These are phyloP conservation scores for Pavo muticus DNA, from an alignment of 2,113 vertebrate species.

Conservation along the genomic window DNA sequence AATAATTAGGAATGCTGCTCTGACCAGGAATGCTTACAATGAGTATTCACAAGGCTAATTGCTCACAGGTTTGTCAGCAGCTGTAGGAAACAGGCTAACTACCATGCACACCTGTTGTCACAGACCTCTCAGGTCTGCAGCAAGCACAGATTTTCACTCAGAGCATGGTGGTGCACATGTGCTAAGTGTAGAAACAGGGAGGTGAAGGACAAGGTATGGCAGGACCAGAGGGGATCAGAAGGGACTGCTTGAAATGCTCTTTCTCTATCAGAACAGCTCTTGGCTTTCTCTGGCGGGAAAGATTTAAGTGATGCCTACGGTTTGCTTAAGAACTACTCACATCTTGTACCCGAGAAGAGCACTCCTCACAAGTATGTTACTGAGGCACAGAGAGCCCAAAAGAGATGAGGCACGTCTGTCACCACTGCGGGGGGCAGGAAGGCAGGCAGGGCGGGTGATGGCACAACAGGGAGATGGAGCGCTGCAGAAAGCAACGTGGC, in stretches of 20 bases:
- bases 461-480: not conserved
- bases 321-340: not conserved
- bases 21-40: not conserved
- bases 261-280: not conserved
- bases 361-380: not conserved
- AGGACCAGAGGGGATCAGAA: not conserved
- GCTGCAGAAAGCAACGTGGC: not conserved
- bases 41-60: not conserved
- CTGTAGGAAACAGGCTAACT: not conserved
- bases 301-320: not conserved
- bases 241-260: not conserved
- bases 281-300: not conserved
- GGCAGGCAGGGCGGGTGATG: not conserved
- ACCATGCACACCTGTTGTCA: not conserved
- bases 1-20: not conserved
- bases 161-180: not conserved
- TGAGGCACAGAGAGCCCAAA: not conserved
- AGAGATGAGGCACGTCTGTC: accelerated
- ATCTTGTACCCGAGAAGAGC: not conserved
- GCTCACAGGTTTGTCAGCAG: not conserved
- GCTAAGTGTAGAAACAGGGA: not conserved
- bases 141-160: not conserved
- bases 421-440: not conserved
- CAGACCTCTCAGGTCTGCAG: not conserved
- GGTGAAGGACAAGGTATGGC: not conserved